Conservation (phyloP, 2,888 invertebrate genomes). For the Chymomyza procnemis region DNA sequence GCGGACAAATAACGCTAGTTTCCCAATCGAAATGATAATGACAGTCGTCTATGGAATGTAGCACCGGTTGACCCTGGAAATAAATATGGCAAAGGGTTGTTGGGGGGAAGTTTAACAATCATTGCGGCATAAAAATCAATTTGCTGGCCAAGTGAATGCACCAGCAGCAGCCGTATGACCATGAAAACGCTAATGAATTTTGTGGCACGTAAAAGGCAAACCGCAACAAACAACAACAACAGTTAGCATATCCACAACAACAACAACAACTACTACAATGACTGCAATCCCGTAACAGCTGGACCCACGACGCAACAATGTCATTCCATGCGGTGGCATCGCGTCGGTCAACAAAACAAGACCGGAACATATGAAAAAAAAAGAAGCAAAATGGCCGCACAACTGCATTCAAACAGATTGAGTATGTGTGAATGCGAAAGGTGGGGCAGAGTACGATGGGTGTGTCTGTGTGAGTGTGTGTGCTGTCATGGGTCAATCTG, state of each 20-base stretch:
- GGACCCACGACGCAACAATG: neutral
- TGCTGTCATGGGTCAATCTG: neutral
- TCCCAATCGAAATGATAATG: constrained; percentile 77
- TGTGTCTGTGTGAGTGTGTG: neutral
- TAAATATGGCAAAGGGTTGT: neutral
- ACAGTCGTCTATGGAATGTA: constrained; percentile 75
- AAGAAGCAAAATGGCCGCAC: constrained; percentile 8
- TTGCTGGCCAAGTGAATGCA: constrained; percentile 18
- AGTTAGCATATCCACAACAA: constrained; percentile 1
- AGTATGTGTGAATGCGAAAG: neutral
- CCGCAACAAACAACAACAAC: constrained; percentile 6
- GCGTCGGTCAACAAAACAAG: neutral
- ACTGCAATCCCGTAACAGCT: neutral
- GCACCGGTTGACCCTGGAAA: constrained; percentile 74
- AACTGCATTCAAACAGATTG: constrained; percentile 7
- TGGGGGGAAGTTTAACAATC: neutral
- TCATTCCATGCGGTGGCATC: constrained; percentile 2
- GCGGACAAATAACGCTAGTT: constrained; percentile 77
- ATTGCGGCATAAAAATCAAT: constrained; percentile 18
- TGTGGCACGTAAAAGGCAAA: constrained; percentile 19
- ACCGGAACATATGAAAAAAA: neutral
- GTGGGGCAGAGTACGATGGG: too few species aligned
- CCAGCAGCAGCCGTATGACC: neutral
- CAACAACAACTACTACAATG: constrained; percentile 1
- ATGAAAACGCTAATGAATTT: constrained; percentile 24